Percentiles rank a stretch among this genome's conserved stretches.
Evolutionary conservation across 2,797 vertebrate species (phyloP).

Genomic region (Tragopan temminckii): DNA sequence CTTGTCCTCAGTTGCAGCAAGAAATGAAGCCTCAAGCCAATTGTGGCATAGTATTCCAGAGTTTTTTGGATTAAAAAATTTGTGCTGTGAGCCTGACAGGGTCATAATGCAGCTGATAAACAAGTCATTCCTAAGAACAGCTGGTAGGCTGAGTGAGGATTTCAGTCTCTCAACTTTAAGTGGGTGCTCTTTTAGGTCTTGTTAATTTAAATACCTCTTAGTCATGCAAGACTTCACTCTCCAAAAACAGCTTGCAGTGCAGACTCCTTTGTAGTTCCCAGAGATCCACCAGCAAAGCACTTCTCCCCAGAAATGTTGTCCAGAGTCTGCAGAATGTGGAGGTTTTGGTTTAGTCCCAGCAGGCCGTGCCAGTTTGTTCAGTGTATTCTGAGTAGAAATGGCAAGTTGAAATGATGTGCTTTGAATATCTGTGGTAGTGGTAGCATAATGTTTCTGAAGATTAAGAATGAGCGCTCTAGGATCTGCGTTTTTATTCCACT

Average conservation of each 20-base stretch:
- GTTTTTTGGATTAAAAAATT: not conserved
- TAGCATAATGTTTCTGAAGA: not conserved
- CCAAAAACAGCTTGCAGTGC: not conserved
- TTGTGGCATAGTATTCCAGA: not conserved
- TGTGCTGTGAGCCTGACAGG: not conserved
- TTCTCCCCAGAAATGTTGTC: not conserved
- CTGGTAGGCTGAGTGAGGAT: not conserved
- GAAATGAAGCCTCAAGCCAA: not conserved
- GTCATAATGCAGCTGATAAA: constrained; percentile 6
- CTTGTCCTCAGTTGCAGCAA: not conserved
- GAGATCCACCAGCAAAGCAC: not conserved
- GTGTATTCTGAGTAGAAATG: not conserved
- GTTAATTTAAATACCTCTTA: not conserved
- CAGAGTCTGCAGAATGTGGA: not conserved
- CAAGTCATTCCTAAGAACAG: constrained; percentile 1
- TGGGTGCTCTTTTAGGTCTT: not conserved
- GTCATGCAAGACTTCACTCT: not conserved
- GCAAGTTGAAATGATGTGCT: not conserved
- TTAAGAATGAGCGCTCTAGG: not conserved
- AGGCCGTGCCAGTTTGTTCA: not conserved
- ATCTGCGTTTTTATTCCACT: not conserved
- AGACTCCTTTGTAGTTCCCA: not conserved
- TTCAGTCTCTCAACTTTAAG: not conserved
- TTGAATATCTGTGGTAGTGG: not conserved
- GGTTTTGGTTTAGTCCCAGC: not conserved